Base-by-base conservation (phyloP, 2,113 vertebrate genomes). In the Sinocyclocheilus anshuiensis region DNA sequence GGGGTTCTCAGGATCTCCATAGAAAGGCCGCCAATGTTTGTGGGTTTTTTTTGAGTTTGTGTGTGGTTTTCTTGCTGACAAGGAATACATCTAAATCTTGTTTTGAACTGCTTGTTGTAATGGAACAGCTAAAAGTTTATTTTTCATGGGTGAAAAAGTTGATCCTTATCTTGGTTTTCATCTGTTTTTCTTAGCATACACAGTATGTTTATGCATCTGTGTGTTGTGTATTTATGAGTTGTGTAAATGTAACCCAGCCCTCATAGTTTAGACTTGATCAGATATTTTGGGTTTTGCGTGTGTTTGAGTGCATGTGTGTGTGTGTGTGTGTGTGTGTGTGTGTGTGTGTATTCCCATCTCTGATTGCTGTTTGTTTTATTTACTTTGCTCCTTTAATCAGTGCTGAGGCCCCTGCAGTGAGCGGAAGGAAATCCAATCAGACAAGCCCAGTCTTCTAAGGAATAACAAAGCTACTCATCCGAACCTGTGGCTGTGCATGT, bases 351-450 rank as follows among this genome's bases (percentile, higher is more conserved):
- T 83, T 71, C 24, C 53, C 50, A 20, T 79, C 67, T 81, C 91
- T 94, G 92, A 94, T 94, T 94, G 90, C 92, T 93, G 92, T 94
- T 95, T 94, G 92, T 93, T 90, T 90, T 91, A 93, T 92, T 90
- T 81, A 36, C 76, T 42, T 39, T 55, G 45, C 67, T 71, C 77
- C 86, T 87, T 87, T 87, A 84, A 87, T 87, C 86, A 87, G 83
- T 59, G 61, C 39, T 7, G 53, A 74, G 81, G 50, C 53, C 86
- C 61, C 8, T 71, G 75, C 67, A 72, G 24, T 42, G 61, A 80
- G 26, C 36, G 86, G 80, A 87, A 84, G 86, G 82, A 87, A 87
- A 84, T 55, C 76, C 82, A 22, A 26, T 75, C 69, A 79, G 81
- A 84, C 76, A 29, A 65, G 69, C 77, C 76, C 29, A 71, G 48